phyloP scores from a whole-genome alignment of 2,888 invertebrate genomes.

The Cantharis flavilabris region DNA sequence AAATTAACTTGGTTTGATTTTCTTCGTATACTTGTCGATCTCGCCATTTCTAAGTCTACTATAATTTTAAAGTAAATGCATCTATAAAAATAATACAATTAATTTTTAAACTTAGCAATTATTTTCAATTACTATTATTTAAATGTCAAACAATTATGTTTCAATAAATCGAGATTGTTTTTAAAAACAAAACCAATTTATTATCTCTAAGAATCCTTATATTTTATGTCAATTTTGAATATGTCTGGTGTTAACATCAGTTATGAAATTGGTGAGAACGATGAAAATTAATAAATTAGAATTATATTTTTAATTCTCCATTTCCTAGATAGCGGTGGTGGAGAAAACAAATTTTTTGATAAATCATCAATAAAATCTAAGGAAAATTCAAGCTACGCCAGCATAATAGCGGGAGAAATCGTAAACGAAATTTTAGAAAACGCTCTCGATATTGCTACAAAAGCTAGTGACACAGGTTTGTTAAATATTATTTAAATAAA shows the following conservation, averaged over 20 bases:
- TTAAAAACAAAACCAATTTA: constrained; percentile 1
- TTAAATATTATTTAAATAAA: neutral
- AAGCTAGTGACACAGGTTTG: constrained; percentile 12
- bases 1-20: neutral
- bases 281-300: neutral
- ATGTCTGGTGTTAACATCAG: constrained; percentile 35
- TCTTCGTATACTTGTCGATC: neutral
- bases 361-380: neutral
- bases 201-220: neutral
- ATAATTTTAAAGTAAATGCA: neutral
- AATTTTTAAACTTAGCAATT: neutral
- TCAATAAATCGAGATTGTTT: neutral
- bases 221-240: constrained; percentile 27
- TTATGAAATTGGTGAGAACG: constrained; percentile 34
- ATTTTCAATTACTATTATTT: neutral
- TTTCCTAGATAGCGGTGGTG: constrained; percentile 32
- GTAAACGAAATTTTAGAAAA: constrained; percentile 52
- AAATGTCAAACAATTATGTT: constrained; percentile 12
- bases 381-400: constrained; percentile 9
- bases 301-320: neutral
- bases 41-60: neutral
- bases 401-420: constrained; percentile 44
- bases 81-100: neutral
- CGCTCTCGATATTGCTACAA: constrained; percentile 45
- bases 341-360: constrained; percentile 29